Conservation (phyloP, 2,888 invertebrate genomes). For the Trichacis sp. region DNA sequence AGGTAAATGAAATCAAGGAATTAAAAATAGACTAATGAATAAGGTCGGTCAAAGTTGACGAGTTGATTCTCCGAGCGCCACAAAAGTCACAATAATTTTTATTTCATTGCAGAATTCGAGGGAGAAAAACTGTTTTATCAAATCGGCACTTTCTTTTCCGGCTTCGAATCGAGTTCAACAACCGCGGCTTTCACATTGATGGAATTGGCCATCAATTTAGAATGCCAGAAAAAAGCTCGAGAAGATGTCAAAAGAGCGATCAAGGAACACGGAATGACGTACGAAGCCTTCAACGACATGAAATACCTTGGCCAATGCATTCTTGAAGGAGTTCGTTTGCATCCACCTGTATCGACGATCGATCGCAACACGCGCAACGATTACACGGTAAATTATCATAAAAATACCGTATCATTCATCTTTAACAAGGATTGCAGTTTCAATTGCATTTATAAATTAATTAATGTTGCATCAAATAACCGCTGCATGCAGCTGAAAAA, state of each 20-base stretch:
- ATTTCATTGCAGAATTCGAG: conserved; percentile 62
- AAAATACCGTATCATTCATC: neutral
- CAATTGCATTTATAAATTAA: too few relatives aligned
- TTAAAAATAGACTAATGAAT: too few relatives aligned
- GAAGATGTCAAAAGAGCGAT: conserved; percentile 53
- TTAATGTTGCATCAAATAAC: too few relatives aligned
- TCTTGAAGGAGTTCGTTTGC: conserved; percentile 57
- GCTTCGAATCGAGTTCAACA: conserved; percentile 61
- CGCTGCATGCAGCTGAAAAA: too few relatives aligned
- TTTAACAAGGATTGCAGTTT: neutral
- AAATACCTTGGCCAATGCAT: conserved; percentile 59
- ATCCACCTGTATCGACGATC: conserved; percentile 62
- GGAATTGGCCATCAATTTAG: conserved; percentile 52
- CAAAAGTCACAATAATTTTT: too few relatives aligned
- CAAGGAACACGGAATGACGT: conserved; percentile 54
- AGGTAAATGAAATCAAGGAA: too few relatives aligned
- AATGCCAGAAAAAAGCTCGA: conserved; percentile 50
- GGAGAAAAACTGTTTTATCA: conserved; percentile 60
- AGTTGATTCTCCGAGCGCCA: too few relatives aligned
- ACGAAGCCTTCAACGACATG: conserved; percentile 61
- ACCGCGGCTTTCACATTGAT: conserved; percentile 56
- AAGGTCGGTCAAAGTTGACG: too few relatives aligned
- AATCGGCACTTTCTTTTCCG: conserved; percentile 62
- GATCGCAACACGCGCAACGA: conserved; percentile 56
- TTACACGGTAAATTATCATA: conserved; percentile 48